Base-by-base conservation (phyloP, 2,113 vertebrate genomes). In the Pyxicephalus adspersus region DNA sequence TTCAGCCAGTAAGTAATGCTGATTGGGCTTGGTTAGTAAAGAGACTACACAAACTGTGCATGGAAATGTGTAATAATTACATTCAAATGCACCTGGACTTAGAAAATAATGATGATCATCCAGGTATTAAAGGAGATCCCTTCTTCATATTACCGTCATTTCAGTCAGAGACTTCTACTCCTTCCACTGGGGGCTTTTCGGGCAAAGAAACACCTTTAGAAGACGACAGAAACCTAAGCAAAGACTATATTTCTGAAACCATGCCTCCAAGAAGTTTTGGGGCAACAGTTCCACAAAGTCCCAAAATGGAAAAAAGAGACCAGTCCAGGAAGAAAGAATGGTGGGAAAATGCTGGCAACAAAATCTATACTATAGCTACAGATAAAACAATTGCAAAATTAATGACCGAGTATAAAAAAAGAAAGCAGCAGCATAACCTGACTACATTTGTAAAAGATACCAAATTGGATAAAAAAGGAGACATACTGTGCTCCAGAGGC, bases 1-100 rank as follows among this genome's bases (percentile, higher is more conserved):
- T 94, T 1, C 96, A 96, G 85, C 96, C 96, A 0, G 28, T 92
- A 71, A 95, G 96, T 90, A 91, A 95, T 8, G 92, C 94, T 0
- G 97, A 99, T 89, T 98, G 97, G 96, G 95, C 91, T 0, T 99
- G 97, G 98, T 90, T 99, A 52, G 92, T 99, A 81, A 95, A 94
- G 83, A 85, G 96, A 4, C 94, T 99, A 38, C 94, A 98, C 88
- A 96, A 97, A 83, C 93, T 98, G 72, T 96, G 95, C 86, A 92
- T 96, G 94, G 98, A 99, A 57, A 92, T 98, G 64, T 97, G 97
- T 84, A 96, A 91, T 84, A 95, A 96, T 91, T 99, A 99, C 87
- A 96, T 98, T 87, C 97, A 98, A 87, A 96, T 98, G 96, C 95
- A 98, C 85, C 87, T 96, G 57, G 98, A 99, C 89, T 87, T 98